Evolutionary conservation across 2,888 invertebrate genomes (phyloP).

Genomic region (Troides helena): DNA sequence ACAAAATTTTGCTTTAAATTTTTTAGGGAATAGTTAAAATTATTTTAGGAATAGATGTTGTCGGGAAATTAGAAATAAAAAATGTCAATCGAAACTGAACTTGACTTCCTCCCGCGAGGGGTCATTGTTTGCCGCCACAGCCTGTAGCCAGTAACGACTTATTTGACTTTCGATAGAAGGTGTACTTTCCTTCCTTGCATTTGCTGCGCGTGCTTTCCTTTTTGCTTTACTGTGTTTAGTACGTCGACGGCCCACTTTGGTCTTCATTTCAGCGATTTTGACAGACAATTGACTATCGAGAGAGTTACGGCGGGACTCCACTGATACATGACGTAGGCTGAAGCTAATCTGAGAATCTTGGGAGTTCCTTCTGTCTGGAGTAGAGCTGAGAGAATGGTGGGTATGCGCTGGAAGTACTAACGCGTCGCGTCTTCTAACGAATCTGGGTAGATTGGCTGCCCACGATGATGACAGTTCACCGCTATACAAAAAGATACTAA

Average conservation of each 20-base stretch:
- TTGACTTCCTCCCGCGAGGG: constrained; percentile 77
- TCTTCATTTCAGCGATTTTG: constrained; percentile 91
- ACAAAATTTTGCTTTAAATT: too few relatives aligned
- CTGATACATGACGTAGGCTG: constrained; percentile 89
- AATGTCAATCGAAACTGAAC: constrained; percentile 68
- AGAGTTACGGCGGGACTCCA: constrained; percentile 92
- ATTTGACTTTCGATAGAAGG: constrained; percentile 91
- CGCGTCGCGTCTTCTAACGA: constrained; percentile 91
- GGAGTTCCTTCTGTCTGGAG: constrained; percentile 82
- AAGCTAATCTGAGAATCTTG: constrained; percentile 86
- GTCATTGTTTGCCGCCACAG: constrained; percentile 79
- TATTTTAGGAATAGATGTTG: too few relatives aligned
- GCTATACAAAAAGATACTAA: constrained; percentile 54
- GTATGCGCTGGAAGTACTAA: constrained; percentile 80
- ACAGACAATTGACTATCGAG: constrained; percentile 93
- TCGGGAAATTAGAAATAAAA: neutral
- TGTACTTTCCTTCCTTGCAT: constrained; percentile 83
- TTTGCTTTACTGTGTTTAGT: constrained; percentile 69
- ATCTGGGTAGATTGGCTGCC: constrained; percentile 93
- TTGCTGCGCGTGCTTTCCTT: constrained; percentile 63
- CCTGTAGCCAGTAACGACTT: constrained; percentile 83
- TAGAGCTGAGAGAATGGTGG: constrained; percentile 76
- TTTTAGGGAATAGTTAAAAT: too few relatives aligned
- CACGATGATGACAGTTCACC: constrained; percentile 94
- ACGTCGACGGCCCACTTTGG: constrained; percentile 81